phyloP scores from a whole-genome alignment of 2,888 invertebrate genomes.

The Synergus japonicus region DNA sequence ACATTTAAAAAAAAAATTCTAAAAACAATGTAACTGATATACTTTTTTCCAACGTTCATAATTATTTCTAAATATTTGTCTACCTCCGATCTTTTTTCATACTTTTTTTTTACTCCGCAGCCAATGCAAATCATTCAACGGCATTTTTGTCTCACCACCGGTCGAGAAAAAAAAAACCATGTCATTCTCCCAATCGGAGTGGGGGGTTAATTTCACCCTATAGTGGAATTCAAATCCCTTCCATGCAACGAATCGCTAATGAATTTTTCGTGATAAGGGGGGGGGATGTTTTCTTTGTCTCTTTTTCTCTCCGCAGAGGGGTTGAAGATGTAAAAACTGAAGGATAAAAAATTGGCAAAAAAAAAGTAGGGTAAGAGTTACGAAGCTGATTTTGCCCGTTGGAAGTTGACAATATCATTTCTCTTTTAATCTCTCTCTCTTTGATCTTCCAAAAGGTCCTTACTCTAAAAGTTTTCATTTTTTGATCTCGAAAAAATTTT shows the following conservation, averaged over 20 bases:
- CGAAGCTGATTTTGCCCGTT: slow-evolving; percentile 34
- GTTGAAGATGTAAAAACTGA: slow-evolving; percentile 32
- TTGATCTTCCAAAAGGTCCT: slow-evolving; percentile 23
- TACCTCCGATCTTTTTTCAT: background rate
- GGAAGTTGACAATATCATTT: slow-evolving; percentile 34
- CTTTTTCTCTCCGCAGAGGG: slow-evolving; percentile 15
- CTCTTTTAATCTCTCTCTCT: slow-evolving; percentile 43
- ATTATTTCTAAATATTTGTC: background rate
- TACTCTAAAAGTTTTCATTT: slow-evolving; percentile 5
- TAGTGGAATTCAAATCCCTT: slow-evolving; percentile 47
- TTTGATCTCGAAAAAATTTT: background rate
- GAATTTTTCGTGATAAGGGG: slow-evolving; percentile 47
- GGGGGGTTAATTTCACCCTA: slow-evolving; percentile 46
- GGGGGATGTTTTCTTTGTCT: slow-evolving; percentile 9
- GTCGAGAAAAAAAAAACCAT: slow-evolving; percentile 57
- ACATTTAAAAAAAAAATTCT: too few species aligned
- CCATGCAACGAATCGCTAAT: slow-evolving; percentile 49
- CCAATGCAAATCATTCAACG: slow-evolving; percentile 54
- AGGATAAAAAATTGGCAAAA: slow-evolving; percentile 20
- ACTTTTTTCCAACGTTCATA: background rate
- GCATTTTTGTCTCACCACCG: slow-evolving; percentile 49
- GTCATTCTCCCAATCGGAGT: slow-evolving; percentile 52
- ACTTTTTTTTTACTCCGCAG: slow-evolving; percentile 23
- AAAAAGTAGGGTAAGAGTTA: slow-evolving; percentile 25
- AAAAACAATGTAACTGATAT: background rate